Percentiles rank a stretch among this genome's conserved stretches.
phyloP scores from a whole-genome alignment of 35 echinoderm and acorn worm genomes.

The Heliocidaris erythrogramma region DNA sequence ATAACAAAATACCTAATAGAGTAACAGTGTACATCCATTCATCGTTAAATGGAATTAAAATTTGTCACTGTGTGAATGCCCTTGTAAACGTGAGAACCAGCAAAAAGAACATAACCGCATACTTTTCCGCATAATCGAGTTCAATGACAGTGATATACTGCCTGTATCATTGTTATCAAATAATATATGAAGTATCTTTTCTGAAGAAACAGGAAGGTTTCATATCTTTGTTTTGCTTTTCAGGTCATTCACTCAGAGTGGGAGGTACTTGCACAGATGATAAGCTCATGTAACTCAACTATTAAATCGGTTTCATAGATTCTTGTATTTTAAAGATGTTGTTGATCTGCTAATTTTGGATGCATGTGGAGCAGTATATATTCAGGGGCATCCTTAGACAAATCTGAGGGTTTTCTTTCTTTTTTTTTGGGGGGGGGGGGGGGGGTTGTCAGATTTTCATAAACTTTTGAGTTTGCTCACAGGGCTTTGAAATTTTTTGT shows the following conservation, averaged over 20 bases:
- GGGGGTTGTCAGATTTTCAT: no score
- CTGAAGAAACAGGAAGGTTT: background rate
- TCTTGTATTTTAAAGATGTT: background rate
- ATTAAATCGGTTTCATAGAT: background rate
- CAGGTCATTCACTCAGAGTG: background rate
- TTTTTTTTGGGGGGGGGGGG: no score
- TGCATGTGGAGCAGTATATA: background rate
- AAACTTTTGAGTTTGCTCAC: no score
- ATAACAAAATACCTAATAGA: background rate
- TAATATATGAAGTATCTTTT: background rate
- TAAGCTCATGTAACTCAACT: background rate
- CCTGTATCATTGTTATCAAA: background rate
- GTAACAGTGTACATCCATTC: background rate
- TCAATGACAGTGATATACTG: background rate
- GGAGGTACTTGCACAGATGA: background rate
- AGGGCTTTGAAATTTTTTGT: no score
- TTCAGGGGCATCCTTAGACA: background rate
- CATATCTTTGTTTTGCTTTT: background rate
- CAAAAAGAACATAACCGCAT: background rate
- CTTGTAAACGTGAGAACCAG: background rate
- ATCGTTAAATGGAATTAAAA: background rate
- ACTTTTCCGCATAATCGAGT: background rate
- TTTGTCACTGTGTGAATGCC: background rate
- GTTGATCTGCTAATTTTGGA: background rate
- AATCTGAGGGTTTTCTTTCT: no score